These are phyloP conservation scores for Tribolium castaneum DNA, from an alignment of 1,140 invertebrate genomes.

Conservation along the genomic window DNA sequence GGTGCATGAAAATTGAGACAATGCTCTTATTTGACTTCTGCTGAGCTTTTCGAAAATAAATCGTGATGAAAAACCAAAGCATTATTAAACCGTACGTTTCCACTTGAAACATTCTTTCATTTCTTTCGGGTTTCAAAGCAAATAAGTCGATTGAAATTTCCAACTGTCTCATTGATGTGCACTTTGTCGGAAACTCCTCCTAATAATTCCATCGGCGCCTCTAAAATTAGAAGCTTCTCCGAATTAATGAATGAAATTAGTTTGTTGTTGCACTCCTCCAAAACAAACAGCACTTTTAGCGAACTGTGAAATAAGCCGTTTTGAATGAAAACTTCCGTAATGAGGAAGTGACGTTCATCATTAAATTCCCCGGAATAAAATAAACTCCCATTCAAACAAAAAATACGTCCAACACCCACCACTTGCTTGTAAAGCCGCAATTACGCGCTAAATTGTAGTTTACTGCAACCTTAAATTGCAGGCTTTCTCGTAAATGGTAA, in stretches of 20 bases:
- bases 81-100: too few relatives aligned
- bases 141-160: neutral
- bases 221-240: slow-evolving; percentile 32
- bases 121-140: too few relatives aligned
- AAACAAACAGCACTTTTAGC: slow-evolving; percentile 27
- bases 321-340: slow-evolving; percentile 24
- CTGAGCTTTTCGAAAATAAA: too few relatives aligned
- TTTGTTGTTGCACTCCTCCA: slow-evolving; percentile 27
- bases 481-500: neutral
- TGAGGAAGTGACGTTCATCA: slow-evolving; percentile 1
- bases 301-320: neutral
- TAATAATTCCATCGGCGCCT: slow-evolving; percentile 29
- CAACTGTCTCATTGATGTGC: neutral
- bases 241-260: slow-evolving; percentile 36
- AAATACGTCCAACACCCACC: slow-evolving; percentile 1
- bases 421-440: neutral
- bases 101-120: too few relatives aligned
- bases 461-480: neutral
- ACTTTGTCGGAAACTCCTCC: slow-evolving; percentile 5
- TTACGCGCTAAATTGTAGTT: neutral
- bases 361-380: neutral
- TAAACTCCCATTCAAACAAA: neutral
- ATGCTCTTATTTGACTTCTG: too few relatives aligned
- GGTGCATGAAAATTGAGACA: too few relatives aligned
- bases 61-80: too few relatives aligned